Percentiles rank a stretch among this genome's conserved stretches.
Conservation (phyloP, 2,888 invertebrate genomes). For the Nectonema munidae region DNA sequence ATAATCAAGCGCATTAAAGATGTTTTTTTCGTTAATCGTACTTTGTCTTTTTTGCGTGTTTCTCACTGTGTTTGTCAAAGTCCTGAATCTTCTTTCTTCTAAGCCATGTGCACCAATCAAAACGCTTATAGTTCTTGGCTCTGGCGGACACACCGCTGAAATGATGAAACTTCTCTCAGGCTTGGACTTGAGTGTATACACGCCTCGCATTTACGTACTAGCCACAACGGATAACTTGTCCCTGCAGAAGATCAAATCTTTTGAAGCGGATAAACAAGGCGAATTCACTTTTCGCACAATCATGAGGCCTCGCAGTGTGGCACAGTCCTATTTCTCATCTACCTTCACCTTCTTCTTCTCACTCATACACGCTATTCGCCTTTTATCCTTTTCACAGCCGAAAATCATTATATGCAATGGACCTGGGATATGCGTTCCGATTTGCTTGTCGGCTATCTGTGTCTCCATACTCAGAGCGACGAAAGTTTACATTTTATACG, state of each 20-base stretch:
- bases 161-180: conserved; percentile 39
- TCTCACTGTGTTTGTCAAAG: no score
- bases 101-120: no score
- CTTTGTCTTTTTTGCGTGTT: no score
- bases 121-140: conserved; percentile 18
- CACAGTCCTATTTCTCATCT: no score
- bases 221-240: conserved; percentile 46
- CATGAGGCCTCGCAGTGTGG: no score
- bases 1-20: no score
- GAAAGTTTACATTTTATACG: conserved; percentile 43
- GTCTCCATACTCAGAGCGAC: conserved; percentile 22
- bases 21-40: no score
- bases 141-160: conserved; percentile 80
- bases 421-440: conserved; percentile 73
- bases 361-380: no score
- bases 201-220: conserved; percentile 40
- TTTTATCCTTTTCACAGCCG: no score
- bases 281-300: no score
- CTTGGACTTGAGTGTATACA: conserved; percentile 32
- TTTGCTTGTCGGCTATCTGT: conserved; percentile 43
- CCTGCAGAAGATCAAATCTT: conserved; percentile 31
- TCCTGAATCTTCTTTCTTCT: no score
- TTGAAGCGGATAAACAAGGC: conserved; percentile 22
- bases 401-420: conserved; percentile 55
- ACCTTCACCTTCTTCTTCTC: no score